Conservation (phyloP, 2,888 invertebrate genomes). For the Harpagoxenus sublaevis region DNA sequence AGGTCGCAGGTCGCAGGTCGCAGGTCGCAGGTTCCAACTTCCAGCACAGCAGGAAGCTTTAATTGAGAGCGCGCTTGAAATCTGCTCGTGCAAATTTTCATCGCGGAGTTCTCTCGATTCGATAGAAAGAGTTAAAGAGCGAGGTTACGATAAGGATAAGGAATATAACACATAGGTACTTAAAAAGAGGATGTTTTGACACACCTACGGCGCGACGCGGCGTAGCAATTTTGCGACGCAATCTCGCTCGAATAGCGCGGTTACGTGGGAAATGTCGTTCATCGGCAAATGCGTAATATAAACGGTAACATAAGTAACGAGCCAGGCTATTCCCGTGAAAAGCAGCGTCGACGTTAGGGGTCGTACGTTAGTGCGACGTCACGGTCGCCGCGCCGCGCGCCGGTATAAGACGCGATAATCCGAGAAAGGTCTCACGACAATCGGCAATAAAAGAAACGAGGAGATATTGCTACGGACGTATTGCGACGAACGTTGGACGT, state of each 20-base stretch:
- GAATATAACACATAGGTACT: slow-evolving; percentile 12
- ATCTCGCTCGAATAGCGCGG: slow-evolving; percentile 9
- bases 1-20: no score
- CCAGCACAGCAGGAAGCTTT: background rate
- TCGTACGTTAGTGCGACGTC: background rate
- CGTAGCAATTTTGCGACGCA: slow-evolving; percentile 3
- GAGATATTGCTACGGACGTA: background rate
- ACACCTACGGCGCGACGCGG: background rate
- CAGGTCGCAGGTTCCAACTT: background rate
- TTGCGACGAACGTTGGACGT: background rate
- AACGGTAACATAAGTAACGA: slow-evolving; percentile 24
- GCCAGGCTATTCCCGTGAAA: background rate
- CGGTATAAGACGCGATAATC: background rate
- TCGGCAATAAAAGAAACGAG: background rate
- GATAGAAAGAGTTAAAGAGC: background rate
- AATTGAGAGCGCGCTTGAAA: background rate
- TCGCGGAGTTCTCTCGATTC: background rate
- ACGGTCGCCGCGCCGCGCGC: no score
- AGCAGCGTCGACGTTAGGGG: background rate
- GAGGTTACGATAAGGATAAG: background rate
- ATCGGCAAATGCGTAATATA: background rate
- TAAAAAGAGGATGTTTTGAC: slow-evolving; percentile 2
- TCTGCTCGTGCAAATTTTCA: background rate
- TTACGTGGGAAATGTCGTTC: slow-evolving; percentile 15
- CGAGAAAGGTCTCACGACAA: background rate